These are phyloP conservation scores for Neomonachus schauinslandi DNA, from an alignment of 2,113 vertebrate species.

Conservation along the genomic window DNA sequence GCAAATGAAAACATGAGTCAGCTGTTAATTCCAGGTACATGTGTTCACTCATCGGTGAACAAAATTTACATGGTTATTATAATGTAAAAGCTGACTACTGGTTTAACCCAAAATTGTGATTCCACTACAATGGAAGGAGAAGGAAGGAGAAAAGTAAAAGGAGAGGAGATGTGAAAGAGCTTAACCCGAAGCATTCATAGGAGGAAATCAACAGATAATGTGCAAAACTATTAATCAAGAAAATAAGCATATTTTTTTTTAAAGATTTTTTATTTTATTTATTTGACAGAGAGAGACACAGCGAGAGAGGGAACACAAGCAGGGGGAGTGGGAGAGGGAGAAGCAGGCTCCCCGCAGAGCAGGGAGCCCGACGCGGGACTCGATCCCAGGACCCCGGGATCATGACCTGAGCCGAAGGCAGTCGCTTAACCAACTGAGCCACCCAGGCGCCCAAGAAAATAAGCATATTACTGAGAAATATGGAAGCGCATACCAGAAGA, in stretches of 20 bases:
- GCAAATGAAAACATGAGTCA: conserved; percentile 37
- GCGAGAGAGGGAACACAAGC: too few relatives aligned
- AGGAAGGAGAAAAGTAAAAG: not conserved
- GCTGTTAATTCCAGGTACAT: not conserved
- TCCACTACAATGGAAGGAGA: not conserved
- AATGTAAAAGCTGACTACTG: conserved; percentile 13
- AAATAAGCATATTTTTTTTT: not conserved
- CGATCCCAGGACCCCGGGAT: too few relatives aligned
- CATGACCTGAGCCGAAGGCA: too few relatives aligned
- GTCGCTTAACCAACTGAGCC: too few relatives aligned
- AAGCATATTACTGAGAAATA: conserved; percentile 4
- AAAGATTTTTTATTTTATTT: too few relatives aligned
- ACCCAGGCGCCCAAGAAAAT: too few relatives aligned
- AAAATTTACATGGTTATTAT: not conserved
- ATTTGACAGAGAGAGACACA: too few relatives aligned
- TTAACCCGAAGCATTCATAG: not conserved
- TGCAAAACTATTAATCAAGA: not conserved
- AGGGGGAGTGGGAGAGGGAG: too few relatives aligned
- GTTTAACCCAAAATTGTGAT: not conserved
- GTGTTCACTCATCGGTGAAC: not conserved
- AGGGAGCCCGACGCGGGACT: too few relatives aligned
- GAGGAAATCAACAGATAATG: not conserved
- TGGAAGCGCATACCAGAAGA: not conserved
- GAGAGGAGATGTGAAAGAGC: not conserved
- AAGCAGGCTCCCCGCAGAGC: too few relatives aligned